Evolutionary conservation across 2,797 vertebrate species (phyloP).

Genomic region (Nyctalus aviator): DNA sequence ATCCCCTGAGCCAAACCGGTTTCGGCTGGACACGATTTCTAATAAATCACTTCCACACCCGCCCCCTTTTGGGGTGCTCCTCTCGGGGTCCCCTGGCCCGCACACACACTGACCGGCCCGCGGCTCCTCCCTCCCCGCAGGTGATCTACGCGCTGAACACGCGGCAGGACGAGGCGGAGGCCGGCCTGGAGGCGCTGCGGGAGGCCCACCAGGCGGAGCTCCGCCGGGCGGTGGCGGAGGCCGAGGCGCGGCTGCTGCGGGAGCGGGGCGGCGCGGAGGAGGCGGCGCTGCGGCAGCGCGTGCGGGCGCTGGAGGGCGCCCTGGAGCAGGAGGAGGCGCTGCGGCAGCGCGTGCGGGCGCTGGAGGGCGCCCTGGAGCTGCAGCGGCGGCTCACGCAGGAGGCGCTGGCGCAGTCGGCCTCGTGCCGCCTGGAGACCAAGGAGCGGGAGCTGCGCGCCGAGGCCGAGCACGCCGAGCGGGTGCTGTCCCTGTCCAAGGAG

Average conservation of each 20-base stretch:
- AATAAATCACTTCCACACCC: not conserved
- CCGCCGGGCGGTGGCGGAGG: slow-evolving; percentile 91
- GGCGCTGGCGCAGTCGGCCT: slow-evolving; percentile 86
- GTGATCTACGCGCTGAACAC: slow-evolving; percentile 97
- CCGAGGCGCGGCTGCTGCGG: slow-evolving; percentile 86
- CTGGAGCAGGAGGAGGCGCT: slow-evolving; percentile 92
- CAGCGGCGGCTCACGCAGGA: slow-evolving; percentile 92
- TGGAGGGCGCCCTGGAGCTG: slow-evolving; percentile 93
- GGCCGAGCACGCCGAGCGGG: slow-evolving; percentile 79
- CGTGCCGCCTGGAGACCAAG: slow-evolving; percentile 87
- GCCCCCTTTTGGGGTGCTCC: not conserved
- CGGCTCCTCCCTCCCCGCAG: slow-evolving; percentile 84
- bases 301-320: slow-evolving; percentile 92
- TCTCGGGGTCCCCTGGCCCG: no score
- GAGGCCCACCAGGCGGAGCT: slow-evolving; percentile 93
- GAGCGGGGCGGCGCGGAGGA: slow-evolving; percentile 82
- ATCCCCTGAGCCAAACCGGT: no score
- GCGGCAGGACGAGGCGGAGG: slow-evolving; percentile 96
- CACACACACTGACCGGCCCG: not conserved
- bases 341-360: slow-evolving; percentile 91
- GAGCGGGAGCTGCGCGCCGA: slow-evolving; percentile 89
- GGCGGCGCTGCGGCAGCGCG: slow-evolving; percentile 91
- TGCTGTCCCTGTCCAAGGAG: slow-evolving; percentile 83
- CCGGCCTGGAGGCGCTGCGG: slow-evolving; percentile 90
- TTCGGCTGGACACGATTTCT: no score